Evolutionary conservation across 2,888 invertebrate genomes (phyloP), one percentile per base, ranked within the genome.

Genomic region (Lypha dubia): DNA sequence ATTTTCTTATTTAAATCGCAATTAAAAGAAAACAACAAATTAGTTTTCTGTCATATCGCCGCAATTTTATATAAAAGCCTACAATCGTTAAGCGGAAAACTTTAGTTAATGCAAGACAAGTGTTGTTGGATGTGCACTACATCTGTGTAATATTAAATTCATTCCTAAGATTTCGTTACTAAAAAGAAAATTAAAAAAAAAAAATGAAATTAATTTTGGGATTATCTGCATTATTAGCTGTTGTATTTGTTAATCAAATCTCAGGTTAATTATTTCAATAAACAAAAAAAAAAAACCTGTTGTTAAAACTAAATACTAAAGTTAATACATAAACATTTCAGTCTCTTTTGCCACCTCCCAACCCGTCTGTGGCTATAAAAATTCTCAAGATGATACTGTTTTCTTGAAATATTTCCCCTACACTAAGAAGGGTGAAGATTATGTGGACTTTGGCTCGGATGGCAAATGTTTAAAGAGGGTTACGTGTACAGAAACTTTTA

Each of bases 381-480:
- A 89, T 81, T 81, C 88, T 0, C 83, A 90, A 79, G 90, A 88
- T 58, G 89, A 90, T 68, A 89, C 87, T n/a, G 87, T 91, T 15
- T 91, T 91, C 38, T 87, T 91, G 1, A 90, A 89, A 86, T 91
- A 91, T 84, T 86, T 90, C 60, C 89, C 90, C 15, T 74, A 87
- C 8, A 35, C 87, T 15, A 88, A 88, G 15, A 87, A 87, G 38
- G 91, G 91, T 0, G 81, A 91, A 86, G 90, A 90, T 22, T 91
- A 91, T 84, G 89, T 90, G 13, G 91, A 91, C 60, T 90, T 90
- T 60, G 89, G 87, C 28, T 51, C 86, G 9, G 89, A 91, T 79
- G 91, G 91, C 38, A 90, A 88, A 73, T 91, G 91, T 83, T 75
- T 89, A 0, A 90, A 89, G 83, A 89, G 88, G 6, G 91, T 88